A percentile compares a stretch with the other conserved stretches of the same genome.
Conservation (phyloP, 2,888 invertebrate genomes). For the Isoperla grammatica region DNA sequence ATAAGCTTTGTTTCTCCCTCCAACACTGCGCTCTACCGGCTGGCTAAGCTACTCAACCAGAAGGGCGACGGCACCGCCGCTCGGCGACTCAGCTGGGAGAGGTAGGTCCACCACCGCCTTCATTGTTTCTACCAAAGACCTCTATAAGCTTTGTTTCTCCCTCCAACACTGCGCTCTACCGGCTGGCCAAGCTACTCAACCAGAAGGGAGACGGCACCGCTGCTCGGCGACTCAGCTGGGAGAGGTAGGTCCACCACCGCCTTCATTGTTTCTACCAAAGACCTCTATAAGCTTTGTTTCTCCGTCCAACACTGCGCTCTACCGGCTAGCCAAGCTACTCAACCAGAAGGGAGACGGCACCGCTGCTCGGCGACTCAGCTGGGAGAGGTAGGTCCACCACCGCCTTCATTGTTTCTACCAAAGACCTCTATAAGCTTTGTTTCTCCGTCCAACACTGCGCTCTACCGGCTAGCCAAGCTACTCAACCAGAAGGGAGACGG, state of each 20-base stretch:
- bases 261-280: no score
- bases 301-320: constrained; percentile 44
- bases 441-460: constrained; percentile 41
- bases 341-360: constrained; percentile 49
- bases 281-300: no score
- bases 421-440: no score
- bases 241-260: constrained; percentile 57
- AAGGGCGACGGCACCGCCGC: constrained; percentile 46
- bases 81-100: constrained; percentile 58
- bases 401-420: no score
- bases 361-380: constrained; percentile 53
- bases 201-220: constrained; percentile 47
- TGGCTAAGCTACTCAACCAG: constrained; percentile 53
- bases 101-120: no score
- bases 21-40: constrained; percentile 47
- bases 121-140: no score
- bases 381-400: constrained; percentile 60
- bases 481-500: constrained; percentile 50
- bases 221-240: constrained; percentile 57
- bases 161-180: constrained; percentile 46
- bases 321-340: constrained; percentile 51
- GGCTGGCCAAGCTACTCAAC: constrained; percentile 52
- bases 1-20: no score
- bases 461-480: constrained; percentile 51
- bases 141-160: no score